phyloP scores from a whole-genome alignment of 2,797 vertebrate species.

The Balearica regulorum region DNA sequence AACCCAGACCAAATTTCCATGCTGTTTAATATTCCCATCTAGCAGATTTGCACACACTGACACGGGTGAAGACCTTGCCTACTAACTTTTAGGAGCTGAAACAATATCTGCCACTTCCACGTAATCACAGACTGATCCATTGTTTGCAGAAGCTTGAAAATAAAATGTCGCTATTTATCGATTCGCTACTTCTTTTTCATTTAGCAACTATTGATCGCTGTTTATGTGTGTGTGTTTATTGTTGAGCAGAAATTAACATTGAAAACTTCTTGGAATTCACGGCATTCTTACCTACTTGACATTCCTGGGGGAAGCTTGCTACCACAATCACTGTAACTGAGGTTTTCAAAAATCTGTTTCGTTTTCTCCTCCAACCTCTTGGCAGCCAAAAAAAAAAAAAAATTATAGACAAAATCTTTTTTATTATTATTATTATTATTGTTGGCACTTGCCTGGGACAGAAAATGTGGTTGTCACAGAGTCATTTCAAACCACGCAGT shows the following conservation, averaged over 20 bases:
- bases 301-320: background rate
- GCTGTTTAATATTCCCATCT: background rate
- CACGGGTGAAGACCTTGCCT: background rate
- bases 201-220: conserved; percentile 26
- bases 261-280: conserved; percentile 38
- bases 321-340: background rate
- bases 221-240: conserved; percentile 10
- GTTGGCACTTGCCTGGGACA: background rate
- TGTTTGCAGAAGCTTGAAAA: conserved; percentile 44
- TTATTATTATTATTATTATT: background rate
- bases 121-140: background rate
- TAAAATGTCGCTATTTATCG: conserved; percentile 29
- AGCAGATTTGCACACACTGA: background rate
- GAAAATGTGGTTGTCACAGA: background rate
- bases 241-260: conserved; percentile 49
- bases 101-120: background rate
- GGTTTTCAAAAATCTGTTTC: background rate
- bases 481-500: background rate
- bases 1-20: background rate
- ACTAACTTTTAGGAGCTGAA: background rate
- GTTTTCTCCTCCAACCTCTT: background rate
- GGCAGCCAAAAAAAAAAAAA: background rate
- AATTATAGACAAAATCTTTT: background rate
- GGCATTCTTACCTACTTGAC: background rate
- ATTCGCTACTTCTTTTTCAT: conserved; percentile 50